Base-by-base conservation (phyloP, 2,797 vertebrate genomes). In the Enteromius paludinosus region DNA sequence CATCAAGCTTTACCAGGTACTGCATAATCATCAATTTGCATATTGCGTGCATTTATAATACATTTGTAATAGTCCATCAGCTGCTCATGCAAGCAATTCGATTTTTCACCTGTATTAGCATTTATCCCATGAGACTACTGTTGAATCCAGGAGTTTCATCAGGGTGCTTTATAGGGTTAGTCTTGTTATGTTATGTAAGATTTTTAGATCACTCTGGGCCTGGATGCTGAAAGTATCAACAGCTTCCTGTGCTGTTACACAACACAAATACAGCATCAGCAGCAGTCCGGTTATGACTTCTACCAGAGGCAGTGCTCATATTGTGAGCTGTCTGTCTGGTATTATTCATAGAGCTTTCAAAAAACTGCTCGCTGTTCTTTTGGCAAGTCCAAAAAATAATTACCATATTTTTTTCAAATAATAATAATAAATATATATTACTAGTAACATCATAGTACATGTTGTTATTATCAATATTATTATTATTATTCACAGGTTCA, bases 1-100 rank as follows among this genome's bases (percentile, higher is more conserved):
- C 84, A 96, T 96, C 90, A 96, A 95, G 88, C 95, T 96, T 80
- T 96, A 96, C 87, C 96, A 96, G 96, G 95, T 97, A 87, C 65
- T 23, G 15, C n/a, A 30, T 33, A 38, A 43, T 25, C 47, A 59
- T 18, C 0, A 4, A 1, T 35, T 20, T 64, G n/a, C n/a, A 5
- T 65, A 17, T 78, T 61, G 33, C 54, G 28, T 18, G 4, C 4
- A 65, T 66, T 73, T 35, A n/a, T 23, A 49, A 33, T 78, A 35
- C 1, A 49, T 78, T 35, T 65, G 28, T 52, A 6, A 64, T 15
- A 33, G n/a, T 28, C 56, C 38, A 30, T 12, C 38, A 62, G 43
- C 43, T 62, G n/a, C 54, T 10, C 59, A 35, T 33, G 28, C 28
- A 52, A 10, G 18, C 20, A 15, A 23, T 49, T 49, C 25, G 41